A percentile compares a stretch with the other conserved stretches of the same genome.
These are phyloP conservation scores for Paramormyrops kingsleyae DNA, from an alignment of 2,113 vertebrate genomes.

Conservation along the genomic window DNA sequence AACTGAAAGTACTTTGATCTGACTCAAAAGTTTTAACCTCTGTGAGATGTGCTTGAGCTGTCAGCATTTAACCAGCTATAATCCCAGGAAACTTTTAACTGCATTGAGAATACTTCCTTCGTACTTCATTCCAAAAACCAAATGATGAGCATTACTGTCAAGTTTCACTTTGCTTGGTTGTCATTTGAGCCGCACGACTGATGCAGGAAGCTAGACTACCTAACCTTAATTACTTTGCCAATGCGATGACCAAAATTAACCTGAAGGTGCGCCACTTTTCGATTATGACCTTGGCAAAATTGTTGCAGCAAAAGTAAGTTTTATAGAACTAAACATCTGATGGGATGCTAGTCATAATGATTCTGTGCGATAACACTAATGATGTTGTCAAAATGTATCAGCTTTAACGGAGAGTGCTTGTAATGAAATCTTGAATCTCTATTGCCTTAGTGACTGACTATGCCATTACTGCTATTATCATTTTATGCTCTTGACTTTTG, in stretches of 20 bases:
- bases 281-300: neutral
- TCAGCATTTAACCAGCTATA: neutral
- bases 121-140: neutral
- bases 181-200: neutral
- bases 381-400: neutral
- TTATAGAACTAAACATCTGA: neutral
- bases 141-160: conserved; percentile 13
- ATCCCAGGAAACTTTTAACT: conserved; percentile 6
- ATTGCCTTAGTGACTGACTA: neutral
- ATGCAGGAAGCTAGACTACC: neutral
- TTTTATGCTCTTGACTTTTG: neutral
- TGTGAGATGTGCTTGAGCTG: neutral
- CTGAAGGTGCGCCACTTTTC: neutral
- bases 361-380: neutral
- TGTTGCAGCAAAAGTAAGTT: neutral
- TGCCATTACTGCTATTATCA: neutral
- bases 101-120: conserved; percentile 14
- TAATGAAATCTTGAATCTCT: neutral
- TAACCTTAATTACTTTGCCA: neutral
- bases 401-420: neutral
- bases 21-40: neutral
- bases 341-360: neutral
- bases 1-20: neutral
- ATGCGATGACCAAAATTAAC: neutral
- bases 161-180: neutral